A percentile compares a stretch with the other conserved stretches of the same genome.
phyloP scores from a whole-genome alignment of 1,140 invertebrate species.

The Cecropterus lyciades region DNA sequence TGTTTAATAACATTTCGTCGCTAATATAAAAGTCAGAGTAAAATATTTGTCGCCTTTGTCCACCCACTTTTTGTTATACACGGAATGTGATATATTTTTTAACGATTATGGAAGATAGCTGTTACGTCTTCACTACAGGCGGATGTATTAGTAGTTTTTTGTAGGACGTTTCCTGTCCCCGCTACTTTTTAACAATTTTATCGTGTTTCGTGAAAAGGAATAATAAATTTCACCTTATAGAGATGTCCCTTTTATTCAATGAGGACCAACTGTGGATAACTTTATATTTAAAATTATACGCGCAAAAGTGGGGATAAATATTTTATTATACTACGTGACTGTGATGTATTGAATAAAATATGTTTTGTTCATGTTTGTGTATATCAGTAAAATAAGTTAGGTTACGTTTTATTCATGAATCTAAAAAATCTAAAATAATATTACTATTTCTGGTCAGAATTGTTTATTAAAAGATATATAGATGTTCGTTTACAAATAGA shows the following conservation, averaged over 20 bases:
- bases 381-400: not conserved
- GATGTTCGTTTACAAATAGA: constrained; percentile 1
- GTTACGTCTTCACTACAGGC: constrained; percentile 60
- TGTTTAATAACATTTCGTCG: constrained; percentile 82
- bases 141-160: constrained; percentile 69
- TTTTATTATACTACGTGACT: not conserved
- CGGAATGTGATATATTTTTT: constrained; percentile 36
- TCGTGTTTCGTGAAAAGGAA: constrained; percentile 51
- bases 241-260: constrained; percentile 26
- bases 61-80: constrained; percentile 47
- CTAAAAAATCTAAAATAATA: not conserved
- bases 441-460: not conserved
- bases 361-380: too few relatives aligned
- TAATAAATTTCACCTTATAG: constrained; percentile 64
- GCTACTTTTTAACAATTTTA: constrained; percentile 69
- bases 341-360: not conserved
- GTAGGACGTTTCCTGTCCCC: constrained; percentile 62
- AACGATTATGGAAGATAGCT: constrained; percentile 35
- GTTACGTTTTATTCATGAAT: not conserved
- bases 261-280: not conserved
- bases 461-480: constrained; percentile 2
- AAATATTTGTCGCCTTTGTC: constrained; percentile 74
- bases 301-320: not conserved
- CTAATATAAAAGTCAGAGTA: constrained; percentile 68
- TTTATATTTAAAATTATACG: not conserved